Percentiles rank a stretch among this genome's conserved stretches.
Conservation (phyloP, 2,797 vertebrate genomes). For the Rhinella marina region DNA sequence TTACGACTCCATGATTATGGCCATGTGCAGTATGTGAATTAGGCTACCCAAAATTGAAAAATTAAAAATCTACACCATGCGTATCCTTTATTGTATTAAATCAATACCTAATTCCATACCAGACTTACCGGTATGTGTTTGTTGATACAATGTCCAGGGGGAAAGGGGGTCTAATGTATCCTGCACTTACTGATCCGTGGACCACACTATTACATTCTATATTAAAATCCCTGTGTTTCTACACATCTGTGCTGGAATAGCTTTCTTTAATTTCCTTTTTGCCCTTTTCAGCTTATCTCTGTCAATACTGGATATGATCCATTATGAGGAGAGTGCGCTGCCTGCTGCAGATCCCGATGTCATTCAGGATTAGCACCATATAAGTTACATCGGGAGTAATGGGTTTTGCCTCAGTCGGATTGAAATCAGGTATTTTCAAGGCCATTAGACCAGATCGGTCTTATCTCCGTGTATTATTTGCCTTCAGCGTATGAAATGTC, state of each 20-base stretch:
- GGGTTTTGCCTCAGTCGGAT: not conserved
- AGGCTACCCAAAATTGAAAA: not conserved
- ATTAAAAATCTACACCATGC: not conserved
- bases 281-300: constrained; percentile 36
- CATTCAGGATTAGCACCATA: constrained; percentile 50
- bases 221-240: not conserved
- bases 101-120: not conserved
- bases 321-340: not conserved
- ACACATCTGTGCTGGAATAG: constrained; percentile 35
- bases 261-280: constrained; percentile 38
- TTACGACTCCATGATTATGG: not conserved
- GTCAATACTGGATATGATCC: constrained; percentile 25
- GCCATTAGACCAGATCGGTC: not conserved
- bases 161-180: not conserved
- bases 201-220: not conserved
- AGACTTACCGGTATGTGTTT: not conserved
- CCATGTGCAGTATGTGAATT: not conserved
- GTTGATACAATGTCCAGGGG: constrained; percentile 1
- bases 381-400: not conserved
- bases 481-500: not conserved
- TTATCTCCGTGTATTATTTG: not conserved
- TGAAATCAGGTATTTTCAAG: constrained; percentile 6
- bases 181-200: not conserved
- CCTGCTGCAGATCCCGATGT: not conserved
- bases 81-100: not conserved